Percentiles rank a stretch among this genome's conserved stretches.
Conservation (phyloP, 2,888 invertebrate species). For the Eilema depressum region DNA sequence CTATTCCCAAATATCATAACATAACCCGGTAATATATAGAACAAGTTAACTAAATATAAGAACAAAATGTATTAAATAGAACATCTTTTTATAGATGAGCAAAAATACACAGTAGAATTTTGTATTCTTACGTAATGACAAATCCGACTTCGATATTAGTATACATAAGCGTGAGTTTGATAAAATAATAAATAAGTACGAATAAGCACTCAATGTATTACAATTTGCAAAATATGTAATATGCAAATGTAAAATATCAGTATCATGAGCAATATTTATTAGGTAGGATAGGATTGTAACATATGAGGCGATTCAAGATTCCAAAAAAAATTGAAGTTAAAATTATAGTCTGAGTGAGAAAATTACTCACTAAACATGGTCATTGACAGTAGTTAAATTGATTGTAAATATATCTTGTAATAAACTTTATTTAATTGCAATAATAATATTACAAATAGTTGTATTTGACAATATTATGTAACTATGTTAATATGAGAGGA, state of each 20-base stretch:
- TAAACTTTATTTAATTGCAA: background rate
- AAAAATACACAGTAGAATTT: background rate
- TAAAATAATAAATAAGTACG: background rate
- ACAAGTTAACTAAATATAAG: background rate
- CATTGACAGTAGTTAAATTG: background rate
- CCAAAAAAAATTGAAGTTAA: background rate
- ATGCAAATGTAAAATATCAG: background rate
- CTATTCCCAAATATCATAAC: background rate
- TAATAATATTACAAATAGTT: background rate
- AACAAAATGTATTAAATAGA: slow-evolving; percentile 4
- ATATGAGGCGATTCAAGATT: slow-evolving; percentile 1
- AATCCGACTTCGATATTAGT: background rate
- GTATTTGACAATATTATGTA: background rate
- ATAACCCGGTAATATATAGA: background rate
- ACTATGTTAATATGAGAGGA: too few relatives aligned
- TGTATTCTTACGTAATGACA: background rate
- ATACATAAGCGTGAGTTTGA: background rate
- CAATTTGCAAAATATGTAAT: background rate
- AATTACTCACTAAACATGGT: background rate
- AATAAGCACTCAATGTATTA: background rate
- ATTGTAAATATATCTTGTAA: background rate
- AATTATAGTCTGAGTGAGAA: slow-evolving; percentile 7
- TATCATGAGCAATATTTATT: background rate
- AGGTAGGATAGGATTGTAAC: background rate
- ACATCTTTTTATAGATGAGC: background rate